Evolutionary conservation across 2,888 invertebrate species (phyloP).

Genomic region (Chloroclysta siterata): DNA sequence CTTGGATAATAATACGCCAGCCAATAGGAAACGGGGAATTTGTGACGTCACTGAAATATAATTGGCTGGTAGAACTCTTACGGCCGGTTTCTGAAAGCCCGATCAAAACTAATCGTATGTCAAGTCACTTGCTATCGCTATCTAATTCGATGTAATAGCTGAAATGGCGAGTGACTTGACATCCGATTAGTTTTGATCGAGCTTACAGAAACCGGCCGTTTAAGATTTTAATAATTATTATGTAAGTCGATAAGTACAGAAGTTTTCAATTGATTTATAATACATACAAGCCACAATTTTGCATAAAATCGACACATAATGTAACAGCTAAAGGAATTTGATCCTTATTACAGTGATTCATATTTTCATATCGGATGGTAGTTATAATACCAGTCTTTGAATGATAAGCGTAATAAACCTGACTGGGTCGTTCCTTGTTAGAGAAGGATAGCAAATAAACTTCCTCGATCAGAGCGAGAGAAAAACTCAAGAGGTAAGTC

Average conservation of each 20-base stretch:
- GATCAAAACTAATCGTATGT: too few species aligned
- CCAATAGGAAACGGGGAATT: constrained; percentile 5
- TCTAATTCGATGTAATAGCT: too few species aligned
- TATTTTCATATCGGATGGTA: constrained; percentile 16
- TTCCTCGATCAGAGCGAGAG: constrained; percentile 4
- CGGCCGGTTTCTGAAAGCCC: too few species aligned
- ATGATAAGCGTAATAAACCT: constrained; percentile 37
- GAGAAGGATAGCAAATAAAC: constrained; percentile 22
- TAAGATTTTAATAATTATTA: background rate
- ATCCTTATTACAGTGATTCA: constrained; percentile 13
- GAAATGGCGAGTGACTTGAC: too few species aligned
- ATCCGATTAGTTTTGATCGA: too few species aligned
- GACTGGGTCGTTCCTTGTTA: constrained; percentile 25
- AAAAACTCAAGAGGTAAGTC: background rate
- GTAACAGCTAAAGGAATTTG: constrained; percentile 13
- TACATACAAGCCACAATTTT: background rate
- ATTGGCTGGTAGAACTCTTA: background rate
- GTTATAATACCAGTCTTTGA: constrained; percentile 34
- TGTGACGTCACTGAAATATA: constrained; percentile 11
- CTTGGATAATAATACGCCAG: constrained; percentile 1
- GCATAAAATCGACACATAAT: background rate
- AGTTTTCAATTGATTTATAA: background rate
- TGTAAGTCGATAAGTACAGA: background rate
- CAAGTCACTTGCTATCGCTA: too few species aligned
- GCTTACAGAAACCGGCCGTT: too few species aligned